phyloP scores from a whole-genome alignment of 2,797 vertebrate species.

The Sebastes variabilis region DNA sequence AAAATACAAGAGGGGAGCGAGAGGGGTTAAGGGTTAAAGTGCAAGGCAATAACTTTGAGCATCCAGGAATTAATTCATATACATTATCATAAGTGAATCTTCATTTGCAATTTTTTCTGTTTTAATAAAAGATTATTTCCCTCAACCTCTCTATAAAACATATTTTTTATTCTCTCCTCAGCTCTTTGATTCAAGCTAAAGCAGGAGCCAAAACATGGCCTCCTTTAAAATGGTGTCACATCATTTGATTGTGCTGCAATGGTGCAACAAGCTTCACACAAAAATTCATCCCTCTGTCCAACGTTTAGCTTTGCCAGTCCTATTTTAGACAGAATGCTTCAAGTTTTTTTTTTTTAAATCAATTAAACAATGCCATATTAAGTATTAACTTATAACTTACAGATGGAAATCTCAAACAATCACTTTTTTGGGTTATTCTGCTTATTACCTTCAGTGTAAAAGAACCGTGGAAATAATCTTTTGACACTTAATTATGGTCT shows the following conservation, averaged over 20 bases:
- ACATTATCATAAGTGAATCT: constrained; percentile 71
- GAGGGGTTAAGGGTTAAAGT: constrained; percentile 81
- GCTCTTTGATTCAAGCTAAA: constrained; percentile 73
- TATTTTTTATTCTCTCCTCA: constrained; percentile 66
- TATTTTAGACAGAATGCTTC: constrained; percentile 62
- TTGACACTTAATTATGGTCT: constrained; percentile 36
- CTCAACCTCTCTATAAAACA: constrained; percentile 78
- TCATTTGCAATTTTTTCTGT: constrained; percentile 68
- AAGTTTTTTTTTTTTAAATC: constrained; percentile 53
- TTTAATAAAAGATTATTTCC: constrained; percentile 73
- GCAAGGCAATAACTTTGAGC: constrained; percentile 80
- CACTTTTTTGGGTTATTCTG: constrained; percentile 37
- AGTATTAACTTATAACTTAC: constrained; percentile 43
- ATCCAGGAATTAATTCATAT: constrained; percentile 76
- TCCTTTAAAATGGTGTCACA: constrained; percentile 63
- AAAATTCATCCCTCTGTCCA: constrained; percentile 56
- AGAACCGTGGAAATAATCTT: constrained; percentile 42
- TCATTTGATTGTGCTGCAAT: constrained; percentile 83
- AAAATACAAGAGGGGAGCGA: constrained; percentile 76
- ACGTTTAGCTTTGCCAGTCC: constrained; percentile 56
- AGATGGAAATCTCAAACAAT: constrained; percentile 37
- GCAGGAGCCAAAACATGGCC: constrained; percentile 61
- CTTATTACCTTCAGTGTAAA: constrained; percentile 52
- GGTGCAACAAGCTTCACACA: constrained; percentile 72
- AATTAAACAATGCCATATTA: constrained; percentile 59